These are phyloP conservation scores for Myodes glareolus DNA, from an alignment of 2,113 vertebrate genomes.

Conservation along the genomic window DNA sequence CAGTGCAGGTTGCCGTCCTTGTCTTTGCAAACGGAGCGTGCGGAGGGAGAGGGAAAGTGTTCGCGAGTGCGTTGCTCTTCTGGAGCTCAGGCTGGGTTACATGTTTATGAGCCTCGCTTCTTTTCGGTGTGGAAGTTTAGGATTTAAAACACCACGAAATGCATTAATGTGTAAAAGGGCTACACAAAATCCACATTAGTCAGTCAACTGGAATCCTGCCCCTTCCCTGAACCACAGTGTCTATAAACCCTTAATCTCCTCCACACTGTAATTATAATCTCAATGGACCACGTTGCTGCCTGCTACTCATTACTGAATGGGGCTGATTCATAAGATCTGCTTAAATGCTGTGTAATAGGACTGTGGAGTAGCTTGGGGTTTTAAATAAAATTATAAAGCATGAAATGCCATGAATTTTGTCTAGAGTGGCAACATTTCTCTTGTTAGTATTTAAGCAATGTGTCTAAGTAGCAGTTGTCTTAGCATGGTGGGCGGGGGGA, in stretches of 20 bases:
- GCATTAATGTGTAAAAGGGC: neutral
- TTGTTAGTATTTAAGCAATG: neutral
- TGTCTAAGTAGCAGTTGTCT: neutral
- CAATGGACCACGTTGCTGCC: neutral
- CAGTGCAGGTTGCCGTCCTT: neutral
- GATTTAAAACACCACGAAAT: slow-evolving; percentile 20
- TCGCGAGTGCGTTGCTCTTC: neutral
- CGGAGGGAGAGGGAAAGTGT: neutral
- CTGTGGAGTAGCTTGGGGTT: neutral
- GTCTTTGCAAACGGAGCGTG: neutral
- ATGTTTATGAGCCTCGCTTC: neutral
- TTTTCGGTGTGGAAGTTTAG: slow-evolving; percentile 14
- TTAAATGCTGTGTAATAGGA: neutral
- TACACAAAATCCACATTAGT: neutral
- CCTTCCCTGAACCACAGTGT: neutral
- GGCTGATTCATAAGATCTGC: neutral
- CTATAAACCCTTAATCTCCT: neutral
- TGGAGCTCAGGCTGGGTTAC: neutral
- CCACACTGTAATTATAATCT: neutral
- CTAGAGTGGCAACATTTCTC: neutral
- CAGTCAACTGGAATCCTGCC: neutral
- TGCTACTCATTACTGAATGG: neutral
- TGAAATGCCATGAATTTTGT: slow-evolving; percentile 22
- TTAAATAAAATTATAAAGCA: slow-evolving; percentile 26
- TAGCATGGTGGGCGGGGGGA: neutral